phyloP scores from a whole-genome alignment of 2,797 vertebrate species.

The Oreortyx pictus region DNA sequence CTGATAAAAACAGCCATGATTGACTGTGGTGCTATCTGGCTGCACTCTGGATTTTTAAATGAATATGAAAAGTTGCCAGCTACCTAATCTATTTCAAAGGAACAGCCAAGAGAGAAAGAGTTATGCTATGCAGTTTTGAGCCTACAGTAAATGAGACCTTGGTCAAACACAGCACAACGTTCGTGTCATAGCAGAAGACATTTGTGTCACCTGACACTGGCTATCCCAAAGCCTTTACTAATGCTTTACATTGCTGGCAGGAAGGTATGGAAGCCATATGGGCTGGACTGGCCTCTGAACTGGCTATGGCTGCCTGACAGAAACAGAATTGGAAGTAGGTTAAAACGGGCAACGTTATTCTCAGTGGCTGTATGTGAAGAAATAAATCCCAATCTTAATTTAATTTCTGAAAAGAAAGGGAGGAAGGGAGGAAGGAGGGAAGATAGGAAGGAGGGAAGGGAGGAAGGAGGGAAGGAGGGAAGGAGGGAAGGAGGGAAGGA shows the following conservation, averaged over 20 bases:
- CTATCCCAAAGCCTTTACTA: neutral
- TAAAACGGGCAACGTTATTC: neutral
- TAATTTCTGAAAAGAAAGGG: neutral
- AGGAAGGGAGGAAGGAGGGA: no score
- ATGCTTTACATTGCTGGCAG: neutral
- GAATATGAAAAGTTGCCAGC: constrained; percentile 43
- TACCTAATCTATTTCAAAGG: constrained; percentile 26
- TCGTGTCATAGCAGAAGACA: neutral
- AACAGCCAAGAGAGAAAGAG: neutral
- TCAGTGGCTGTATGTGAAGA: neutral
- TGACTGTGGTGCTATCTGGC: constrained; percentile 47
- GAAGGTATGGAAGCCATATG: neutral
- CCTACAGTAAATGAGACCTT: neutral
- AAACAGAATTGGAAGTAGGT: neutral
- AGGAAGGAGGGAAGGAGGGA: no score
- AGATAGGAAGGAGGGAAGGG: no score
- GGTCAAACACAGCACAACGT: neutral
- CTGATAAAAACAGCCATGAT: constrained; percentile 43
- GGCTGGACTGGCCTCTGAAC: neutral
- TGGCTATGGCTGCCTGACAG: neutral
- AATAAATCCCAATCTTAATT: neutral
- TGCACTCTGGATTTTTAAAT: constrained; percentile 41
- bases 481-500: no score
- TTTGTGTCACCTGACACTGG: neutral
- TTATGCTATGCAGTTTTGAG: neutral